Percentiles rank a stretch among this genome's conserved stretches.
Conservation (phyloP, 2,797 vertebrate species). For the Semotilus atromaculatus region DNA sequence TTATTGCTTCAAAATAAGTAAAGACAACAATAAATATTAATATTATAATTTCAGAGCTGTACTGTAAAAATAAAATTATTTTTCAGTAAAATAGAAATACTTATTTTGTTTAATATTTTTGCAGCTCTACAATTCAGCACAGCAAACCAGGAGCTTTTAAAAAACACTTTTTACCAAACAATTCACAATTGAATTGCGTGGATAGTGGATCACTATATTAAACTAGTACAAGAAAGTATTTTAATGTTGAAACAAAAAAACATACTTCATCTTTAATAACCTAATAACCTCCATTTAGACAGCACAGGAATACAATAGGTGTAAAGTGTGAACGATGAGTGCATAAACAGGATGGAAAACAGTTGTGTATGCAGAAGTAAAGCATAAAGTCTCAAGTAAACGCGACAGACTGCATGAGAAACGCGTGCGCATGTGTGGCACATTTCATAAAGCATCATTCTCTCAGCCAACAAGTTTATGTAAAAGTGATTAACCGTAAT, state of each 20-base stretch:
- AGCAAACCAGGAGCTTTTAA: not conserved
- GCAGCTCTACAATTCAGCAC: not conserved
- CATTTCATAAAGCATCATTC: constrained; percentile 89
- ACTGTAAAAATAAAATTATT: not conserved
- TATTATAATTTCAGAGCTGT: not conserved
- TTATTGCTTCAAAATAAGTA: not conserved
- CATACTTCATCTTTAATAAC: not conserved
- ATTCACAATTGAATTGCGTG: too few species aligned
- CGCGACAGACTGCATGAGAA: not conserved
- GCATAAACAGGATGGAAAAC: not conserved
- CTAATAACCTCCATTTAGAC: not conserved
- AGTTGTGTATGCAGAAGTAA: not conserved
- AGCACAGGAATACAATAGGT: not conserved
- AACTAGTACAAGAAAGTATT: not conserved
- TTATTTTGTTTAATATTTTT: not conserved
- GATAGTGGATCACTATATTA: not conserved
- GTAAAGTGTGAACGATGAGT: not conserved
- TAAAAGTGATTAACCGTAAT: constrained; percentile 99
- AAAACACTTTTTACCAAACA: too few species aligned
- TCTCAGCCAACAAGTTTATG: constrained; percentile 98
- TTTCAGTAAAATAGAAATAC: not conserved
- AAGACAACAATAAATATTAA: too few species aligned
- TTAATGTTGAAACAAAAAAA: not conserved
- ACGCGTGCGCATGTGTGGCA: constrained; percentile 81
- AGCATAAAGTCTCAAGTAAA: not conserved